Evolutionary conservation across 2,888 invertebrate species (phyloP).

Genomic region (Argyresthia albistria): DNA sequence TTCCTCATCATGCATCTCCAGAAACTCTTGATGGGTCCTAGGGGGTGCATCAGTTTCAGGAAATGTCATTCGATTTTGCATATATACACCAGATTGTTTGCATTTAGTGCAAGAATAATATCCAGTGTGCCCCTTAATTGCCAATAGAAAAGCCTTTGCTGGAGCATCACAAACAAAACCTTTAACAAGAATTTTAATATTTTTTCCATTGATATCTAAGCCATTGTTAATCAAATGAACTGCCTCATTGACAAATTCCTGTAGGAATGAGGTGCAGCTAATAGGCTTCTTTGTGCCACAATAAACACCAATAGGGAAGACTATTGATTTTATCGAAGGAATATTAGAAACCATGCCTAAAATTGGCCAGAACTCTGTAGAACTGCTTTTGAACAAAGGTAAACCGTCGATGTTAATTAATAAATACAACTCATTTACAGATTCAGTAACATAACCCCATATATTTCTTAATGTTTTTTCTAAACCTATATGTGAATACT

Average conservation of each 20-base stretch:
- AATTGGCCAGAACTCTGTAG: conserved; percentile 6
- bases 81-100: conserved; percentile 6
- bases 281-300: conserved; percentile 7
- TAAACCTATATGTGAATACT: not conserved
- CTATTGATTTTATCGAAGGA: conserved; percentile 6
- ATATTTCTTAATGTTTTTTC: not conserved
- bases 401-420: conserved; percentile 2
- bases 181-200: conserved; percentile 8
- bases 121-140: conserved; percentile 10
- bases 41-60: conserved; percentile 8
- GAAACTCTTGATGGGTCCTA: conserved; percentile 11
- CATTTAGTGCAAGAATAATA: conserved; percentile 13
- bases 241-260: conserved; percentile 3
- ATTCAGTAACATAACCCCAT: conserved; percentile 2
- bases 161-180: conserved; percentile 14
- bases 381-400: conserved; percentile 4
- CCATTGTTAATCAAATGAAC: conserved; percentile 4
- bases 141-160: conserved; percentile 10
- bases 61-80: conserved; percentile 7
- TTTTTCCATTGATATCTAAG: conserved; percentile 1
- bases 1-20: conserved; percentile 8
- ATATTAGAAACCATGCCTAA: conserved; percentile 6
- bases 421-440: not conserved
- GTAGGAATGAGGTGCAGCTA: conserved; percentile 3
- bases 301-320: conserved; percentile 10